phyloP scores from a whole-genome alignment of 2,888 invertebrate species.

The Oscheius sp. region DNA sequence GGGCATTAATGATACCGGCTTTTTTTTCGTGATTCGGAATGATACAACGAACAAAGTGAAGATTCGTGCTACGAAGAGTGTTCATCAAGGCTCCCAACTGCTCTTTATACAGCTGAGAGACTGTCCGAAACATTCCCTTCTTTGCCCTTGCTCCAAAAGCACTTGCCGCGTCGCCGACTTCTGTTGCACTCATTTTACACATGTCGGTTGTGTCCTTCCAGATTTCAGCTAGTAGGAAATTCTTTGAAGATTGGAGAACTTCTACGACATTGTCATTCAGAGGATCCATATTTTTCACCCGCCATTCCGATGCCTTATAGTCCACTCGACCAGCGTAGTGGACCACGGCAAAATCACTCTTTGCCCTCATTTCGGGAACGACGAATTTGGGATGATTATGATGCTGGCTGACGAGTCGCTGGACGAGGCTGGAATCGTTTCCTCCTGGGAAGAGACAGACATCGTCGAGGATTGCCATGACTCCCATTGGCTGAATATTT shows the following conservation, averaged over 20 bases:
- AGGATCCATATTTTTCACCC: slow-evolving; percentile 99
- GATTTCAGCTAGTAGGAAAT: slow-evolving; percentile 92
- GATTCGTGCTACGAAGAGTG: slow-evolving; percentile 88
- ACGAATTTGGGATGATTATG: slow-evolving; percentile 95
- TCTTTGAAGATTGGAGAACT: slow-evolving; percentile 88
- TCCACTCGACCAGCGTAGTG: slow-evolving; percentile 75
- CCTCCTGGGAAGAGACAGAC: slow-evolving; percentile 99
- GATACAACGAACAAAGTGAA: slow-evolving; percentile 99
- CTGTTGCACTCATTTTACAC: slow-evolving; percentile 45
- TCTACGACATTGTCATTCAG: slow-evolving; percentile 98
- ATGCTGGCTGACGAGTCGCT: slow-evolving; percentile 92
- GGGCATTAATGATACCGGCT: slow-evolving; percentile 97
- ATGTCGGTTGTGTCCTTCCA: slow-evolving; percentile 86
- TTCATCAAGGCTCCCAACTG: slow-evolving; percentile 93
- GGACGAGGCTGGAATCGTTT: slow-evolving; percentile 96
- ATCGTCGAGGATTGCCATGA: slow-evolving; percentile 95
- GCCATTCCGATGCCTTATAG: slow-evolving; percentile 95
- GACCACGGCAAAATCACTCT: slow-evolving; percentile 87
- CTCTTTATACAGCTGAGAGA: slow-evolving; percentile 94
- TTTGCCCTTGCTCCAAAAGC: slow-evolving; percentile 87
- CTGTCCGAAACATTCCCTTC: slow-evolving; percentile 92
- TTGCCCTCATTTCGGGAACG: slow-evolving; percentile 72
- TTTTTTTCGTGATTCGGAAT: slow-evolving; percentile 99
- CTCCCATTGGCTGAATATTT: slow-evolving; percentile 85
- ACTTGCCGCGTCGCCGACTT: slow-evolving; percentile 76